Evolutionary conservation across 1,140 invertebrate genomes (phyloP).

Genomic region (Drosophila insularis): DNA sequence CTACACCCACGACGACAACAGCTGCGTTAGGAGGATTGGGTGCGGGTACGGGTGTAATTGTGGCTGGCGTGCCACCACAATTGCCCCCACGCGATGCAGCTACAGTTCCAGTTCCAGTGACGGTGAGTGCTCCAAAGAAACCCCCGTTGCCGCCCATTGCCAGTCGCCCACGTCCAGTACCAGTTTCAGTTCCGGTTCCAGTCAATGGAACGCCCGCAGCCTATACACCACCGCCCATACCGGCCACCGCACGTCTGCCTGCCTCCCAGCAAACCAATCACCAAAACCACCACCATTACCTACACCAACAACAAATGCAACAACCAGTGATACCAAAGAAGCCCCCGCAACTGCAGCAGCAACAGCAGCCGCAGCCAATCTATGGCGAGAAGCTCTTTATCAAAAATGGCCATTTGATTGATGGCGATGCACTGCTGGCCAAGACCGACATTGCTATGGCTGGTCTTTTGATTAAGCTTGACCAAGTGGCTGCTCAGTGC

Average conservation of each 20-base stretch:
- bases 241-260: constrained; percentile 69
- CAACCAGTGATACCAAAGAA: constrained; percentile 71
- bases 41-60: constrained; percentile 2
- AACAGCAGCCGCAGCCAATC: constrained; percentile 64
- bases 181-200: constrained; percentile 28
- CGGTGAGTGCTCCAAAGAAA: constrained; percentile 85
- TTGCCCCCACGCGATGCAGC: constrained; percentile 83
- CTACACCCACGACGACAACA: constrained; percentile 16
- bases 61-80: constrained; percentile 80
- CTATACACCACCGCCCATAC: constrained; percentile 74
- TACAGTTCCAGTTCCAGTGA: constrained; percentile 23
- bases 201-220: constrained; percentile 20
- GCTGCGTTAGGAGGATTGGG: constrained; percentile 21
- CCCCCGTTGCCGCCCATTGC: constrained; percentile 88
- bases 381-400: constrained; percentile 78
- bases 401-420: constrained; percentile 84
- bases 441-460: constrained; percentile 87
- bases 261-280: constrained; percentile 63
- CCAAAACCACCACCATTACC: constrained; percentile 24
- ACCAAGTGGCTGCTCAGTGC: constrained; percentile 87
- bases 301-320: constrained; percentile 12
- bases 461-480: constrained; percentile 86
- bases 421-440: constrained; percentile 85
- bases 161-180: constrained; percentile 83
- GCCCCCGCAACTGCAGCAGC: constrained; percentile 63